Evolutionary conservation across 30 jellyfish, hydroid and myxozoan species (phyloP), one percentile per base, ranked within the genome.

Genomic region (Nemopilema nomurai): DNA sequence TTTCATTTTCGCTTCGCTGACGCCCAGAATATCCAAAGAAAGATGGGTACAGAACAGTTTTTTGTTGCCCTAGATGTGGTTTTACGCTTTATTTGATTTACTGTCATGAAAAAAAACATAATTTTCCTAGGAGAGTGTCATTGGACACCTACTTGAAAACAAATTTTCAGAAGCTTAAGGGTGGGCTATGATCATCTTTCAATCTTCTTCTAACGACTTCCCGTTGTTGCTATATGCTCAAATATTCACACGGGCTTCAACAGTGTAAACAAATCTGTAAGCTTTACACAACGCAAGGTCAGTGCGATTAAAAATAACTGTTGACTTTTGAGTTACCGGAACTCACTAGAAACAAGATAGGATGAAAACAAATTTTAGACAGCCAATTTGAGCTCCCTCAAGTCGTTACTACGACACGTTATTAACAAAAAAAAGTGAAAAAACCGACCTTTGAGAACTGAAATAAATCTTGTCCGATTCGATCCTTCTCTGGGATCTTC

Each of bases 401-500:
- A n/a, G n/a, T n/a, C n/a, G n/a, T n/a, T n/a, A n/a, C n/a, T n/a
- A n/a, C n/a, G n/a, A n/a, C n/a, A n/a, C n/a, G n/a, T n/a, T n/a
- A n/a, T n/a, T n/a, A n/a, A n/a, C n/a, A n/a, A n/a, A n/a, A n/a
- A n/a, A n/a, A n/a, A n/a, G n/a, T n/a, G n/a, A 19, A 69, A 50
- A 28, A 23, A 79, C 91, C 30, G 51, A 92, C 98, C 98, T 92
- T 87, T 4, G 91, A 51, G 71, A 85, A 88, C 23, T 87, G 90
- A 67, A 92, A 92, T 67, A 92, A 83, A 63, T 87, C 98, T 23
- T 89, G 95, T 24, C 95, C 97, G 33, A 92, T 50, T 57, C 80
- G 83, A 64, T 92, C 97, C 84, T 92, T 92, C 79, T 92, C 98
- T 0, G 98, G 98, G 33, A 94, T 78, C 83, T 87, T 92, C 80